phyloP scores from a whole-genome alignment of 2,888 invertebrate species.

The Cenopis cana region DNA sequence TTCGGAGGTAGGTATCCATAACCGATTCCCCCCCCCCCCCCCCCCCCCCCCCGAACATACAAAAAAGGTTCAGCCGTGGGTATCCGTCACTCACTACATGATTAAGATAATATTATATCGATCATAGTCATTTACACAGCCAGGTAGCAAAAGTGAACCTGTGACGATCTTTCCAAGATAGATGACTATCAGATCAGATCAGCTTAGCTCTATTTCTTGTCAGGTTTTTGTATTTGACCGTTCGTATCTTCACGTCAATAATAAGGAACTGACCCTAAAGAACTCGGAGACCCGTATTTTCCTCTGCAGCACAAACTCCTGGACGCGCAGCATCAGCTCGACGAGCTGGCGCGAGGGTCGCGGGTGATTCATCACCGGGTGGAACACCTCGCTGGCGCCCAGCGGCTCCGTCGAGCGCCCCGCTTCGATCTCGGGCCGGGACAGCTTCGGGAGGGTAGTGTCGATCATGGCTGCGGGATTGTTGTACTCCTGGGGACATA shows the following conservation, averaged over 20 bases:
- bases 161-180: too few species aligned
- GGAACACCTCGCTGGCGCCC: slow-evolving; percentile 84
- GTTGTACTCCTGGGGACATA: slow-evolving; percentile 64
- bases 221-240: too few species aligned
- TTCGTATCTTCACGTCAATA: neutral
- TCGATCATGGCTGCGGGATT: slow-evolving; percentile 88
- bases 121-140: too few species aligned
- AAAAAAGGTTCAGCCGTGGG: too few species aligned
- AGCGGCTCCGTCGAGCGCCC: slow-evolving; percentile 72
- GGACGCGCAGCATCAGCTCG: slow-evolving; percentile 86
- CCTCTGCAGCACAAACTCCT: slow-evolving; percentile 87
- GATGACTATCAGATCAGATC: too few species aligned
- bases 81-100: too few species aligned
- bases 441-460: slow-evolving; percentile 88
- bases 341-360: slow-evolving; percentile 80
- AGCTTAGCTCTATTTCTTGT: too few species aligned
- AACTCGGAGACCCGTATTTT: slow-evolving; percentile 88
- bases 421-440: slow-evolving; percentile 87
- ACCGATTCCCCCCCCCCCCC: too few species aligned
- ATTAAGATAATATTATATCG: too few species aligned
- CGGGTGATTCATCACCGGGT: slow-evolving; percentile 83
- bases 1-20: too few species aligned
- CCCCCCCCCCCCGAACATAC: too few species aligned
- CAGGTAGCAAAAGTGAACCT: too few species aligned
- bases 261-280: slow-evolving; percentile 82